Conservation (phyloP, 2,113 vertebrate genomes). For the Ophthalmolycus amberensis region DNA sequence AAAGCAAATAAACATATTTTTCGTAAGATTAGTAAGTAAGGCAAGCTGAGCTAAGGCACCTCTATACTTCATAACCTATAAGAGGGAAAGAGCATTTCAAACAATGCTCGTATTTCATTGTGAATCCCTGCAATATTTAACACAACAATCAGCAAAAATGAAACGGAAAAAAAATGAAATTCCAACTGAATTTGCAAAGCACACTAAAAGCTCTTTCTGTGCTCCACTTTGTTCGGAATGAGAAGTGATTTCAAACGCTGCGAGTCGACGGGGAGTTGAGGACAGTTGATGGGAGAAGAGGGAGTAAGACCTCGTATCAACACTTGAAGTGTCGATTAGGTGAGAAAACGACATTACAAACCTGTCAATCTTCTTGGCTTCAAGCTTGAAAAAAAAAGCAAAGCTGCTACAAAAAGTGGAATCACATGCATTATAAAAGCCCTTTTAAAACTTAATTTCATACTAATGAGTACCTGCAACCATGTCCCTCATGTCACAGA, state of each 20-base stretch:
- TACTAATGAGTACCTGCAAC: background rate
- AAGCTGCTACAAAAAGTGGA: background rate
- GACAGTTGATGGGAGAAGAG: slow-evolving; percentile 50
- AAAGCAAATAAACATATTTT: too few species aligned
- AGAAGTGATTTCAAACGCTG: slow-evolving; percentile 14
- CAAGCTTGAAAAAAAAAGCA: background rate
- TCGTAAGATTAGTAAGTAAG: background rate
- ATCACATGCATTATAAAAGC: background rate
- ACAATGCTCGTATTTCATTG: background rate
- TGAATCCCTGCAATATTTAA: background rate
- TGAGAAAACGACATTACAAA: slow-evolving; percentile 60
- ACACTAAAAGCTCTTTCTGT: background rate
- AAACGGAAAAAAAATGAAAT: background rate
- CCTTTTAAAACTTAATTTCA: background rate
- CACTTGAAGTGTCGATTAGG: slow-evolving; percentile 68
- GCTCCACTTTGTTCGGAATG: slow-evolving; percentile 5
- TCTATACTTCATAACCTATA: background rate
- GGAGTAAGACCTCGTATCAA: slow-evolving; percentile 45
- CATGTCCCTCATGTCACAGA: background rate
- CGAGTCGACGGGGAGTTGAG: slow-evolving; percentile 9
- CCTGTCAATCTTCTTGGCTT: slow-evolving; percentile 56
- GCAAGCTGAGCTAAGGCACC: background rate
- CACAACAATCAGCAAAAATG: background rate
- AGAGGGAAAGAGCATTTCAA: background rate
- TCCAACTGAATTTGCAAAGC: background rate